Conservation (phyloP, 2,888 invertebrate species). For the Zootermopsis nevadensis region DNA sequence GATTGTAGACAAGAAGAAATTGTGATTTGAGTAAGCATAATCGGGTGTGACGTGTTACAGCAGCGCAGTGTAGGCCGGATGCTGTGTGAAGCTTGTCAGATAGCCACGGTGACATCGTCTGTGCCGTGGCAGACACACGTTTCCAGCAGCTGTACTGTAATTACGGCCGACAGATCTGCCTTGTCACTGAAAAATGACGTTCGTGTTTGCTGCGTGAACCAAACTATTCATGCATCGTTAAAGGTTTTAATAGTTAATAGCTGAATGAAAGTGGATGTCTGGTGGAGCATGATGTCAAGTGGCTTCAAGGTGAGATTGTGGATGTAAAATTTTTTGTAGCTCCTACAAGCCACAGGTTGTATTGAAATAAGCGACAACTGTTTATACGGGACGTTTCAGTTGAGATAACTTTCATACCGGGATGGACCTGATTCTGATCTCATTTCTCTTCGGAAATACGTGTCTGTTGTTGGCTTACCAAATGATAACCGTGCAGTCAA, state of each 20-base stretch:
- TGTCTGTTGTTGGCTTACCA: too few species aligned
- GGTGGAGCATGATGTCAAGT: background rate
- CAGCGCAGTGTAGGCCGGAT: too few species aligned
- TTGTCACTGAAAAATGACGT: background rate
- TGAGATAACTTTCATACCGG: too few species aligned
- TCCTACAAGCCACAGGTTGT: background rate
- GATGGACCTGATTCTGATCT: too few species aligned
- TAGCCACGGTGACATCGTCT: background rate
- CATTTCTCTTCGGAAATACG: too few species aligned
- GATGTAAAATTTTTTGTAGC: background rate
- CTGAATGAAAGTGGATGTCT: background rate
- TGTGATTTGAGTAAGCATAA: too few species aligned
- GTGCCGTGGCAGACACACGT: background rate
- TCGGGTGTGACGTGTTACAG: too few species aligned
- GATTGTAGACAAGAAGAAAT: too few species aligned
- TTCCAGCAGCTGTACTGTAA: background rate
- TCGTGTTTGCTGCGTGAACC: background rate
- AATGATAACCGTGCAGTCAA: too few species aligned
- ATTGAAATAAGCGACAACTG: background rate
- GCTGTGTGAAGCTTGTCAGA: background rate
- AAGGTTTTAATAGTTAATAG: background rate
- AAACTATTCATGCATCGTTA: background rate
- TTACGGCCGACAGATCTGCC: background rate
- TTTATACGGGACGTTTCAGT: too few species aligned
- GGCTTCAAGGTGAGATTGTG: constrained; percentile 1